Conservation (phyloP, 2,888 invertebrate species). For the Peribatodes rhomboidaria region DNA sequence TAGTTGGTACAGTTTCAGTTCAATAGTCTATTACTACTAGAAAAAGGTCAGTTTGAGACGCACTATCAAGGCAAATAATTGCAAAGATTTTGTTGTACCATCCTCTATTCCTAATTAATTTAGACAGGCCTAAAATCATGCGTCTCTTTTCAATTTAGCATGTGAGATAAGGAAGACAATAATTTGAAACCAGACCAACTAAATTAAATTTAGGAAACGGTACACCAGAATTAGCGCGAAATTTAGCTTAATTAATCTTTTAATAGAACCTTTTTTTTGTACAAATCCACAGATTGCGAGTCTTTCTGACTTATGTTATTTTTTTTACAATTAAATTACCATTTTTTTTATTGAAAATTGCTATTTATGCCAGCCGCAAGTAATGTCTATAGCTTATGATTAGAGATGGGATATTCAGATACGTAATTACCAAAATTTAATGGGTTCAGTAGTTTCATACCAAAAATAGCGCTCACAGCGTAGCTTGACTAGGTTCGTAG, state of each 20-base stretch:
- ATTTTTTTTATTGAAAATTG: not conserved
- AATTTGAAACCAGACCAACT: not conserved
- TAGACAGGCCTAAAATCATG: not conserved
- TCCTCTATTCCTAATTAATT: not conserved
- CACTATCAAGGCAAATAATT: no score
- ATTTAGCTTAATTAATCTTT: not conserved
- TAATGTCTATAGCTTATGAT: not conserved
- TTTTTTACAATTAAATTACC: conserved; percentile 10
- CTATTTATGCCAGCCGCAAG: not conserved
- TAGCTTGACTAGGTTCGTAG: no score
- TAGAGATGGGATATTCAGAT: no score
- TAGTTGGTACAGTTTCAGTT: no score
- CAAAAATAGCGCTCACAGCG: no score
- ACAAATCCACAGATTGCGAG: not conserved
- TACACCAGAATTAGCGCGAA: not conserved
- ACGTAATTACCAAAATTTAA: no score
- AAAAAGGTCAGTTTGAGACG: no score
- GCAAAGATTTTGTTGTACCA: no score
- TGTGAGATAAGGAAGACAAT: not conserved
- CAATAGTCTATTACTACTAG: no score
- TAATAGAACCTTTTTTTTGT: not conserved
- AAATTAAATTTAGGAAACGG: not conserved
- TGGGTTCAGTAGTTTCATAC: no score
- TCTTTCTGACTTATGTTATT: not conserved
- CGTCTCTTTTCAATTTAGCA: conserved; percentile 3